Base-by-base conservation (phyloP, 2,888 invertebrate genomes). In the Pteria penguin region DNA sequence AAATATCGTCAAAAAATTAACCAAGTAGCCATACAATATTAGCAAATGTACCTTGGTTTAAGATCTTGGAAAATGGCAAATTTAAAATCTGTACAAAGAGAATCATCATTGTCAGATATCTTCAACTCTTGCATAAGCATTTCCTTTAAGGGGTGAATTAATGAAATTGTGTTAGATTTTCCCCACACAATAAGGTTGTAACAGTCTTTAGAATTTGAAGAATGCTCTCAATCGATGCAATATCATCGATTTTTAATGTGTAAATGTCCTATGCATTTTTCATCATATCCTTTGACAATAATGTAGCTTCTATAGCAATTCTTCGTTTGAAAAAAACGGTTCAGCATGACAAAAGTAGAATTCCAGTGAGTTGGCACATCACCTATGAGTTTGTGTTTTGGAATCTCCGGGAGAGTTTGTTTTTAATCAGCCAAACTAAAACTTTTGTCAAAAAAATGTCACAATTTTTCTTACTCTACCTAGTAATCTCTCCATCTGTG, bases 151-250 rank as follows among this genome's bases (percentile, higher is more conserved):
- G 81, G 76, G 32, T 72, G 65, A 22, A 75, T 77, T 3, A 79
- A 24, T 45, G 76, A 81, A n/a, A 78, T 65, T 52, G 78, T 74
- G 18, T n/a, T n/a, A n/a, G n/a, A n/a, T n/a, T n/a, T n/a, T n/a
- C n/a, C n/a, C n/a, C n/a, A 72, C 78, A 69, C 32, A 78, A 45
- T 1, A 74, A 33, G 4, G 71, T 70, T 63, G 80, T 78, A 8
- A 78, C 67, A 14, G 78, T 71, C 31, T 75, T 72, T 4, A 80
- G 60, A 5, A 72, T 69, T 54, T 66, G 60, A 18, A 78, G 45
- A 32, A 76, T 62, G 29, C 67, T 62, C n/a, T 76, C 78, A 26
- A 66, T 14, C 22, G 68, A 24, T 26, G 32, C 52, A 4, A 78
- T 27, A 31, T 81, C 78, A 45, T 66, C 71, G 24, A n/a, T n/a